phyloP scores from a whole-genome alignment of 2,113 vertebrate genomes.

The Sapajus apella region DNA sequence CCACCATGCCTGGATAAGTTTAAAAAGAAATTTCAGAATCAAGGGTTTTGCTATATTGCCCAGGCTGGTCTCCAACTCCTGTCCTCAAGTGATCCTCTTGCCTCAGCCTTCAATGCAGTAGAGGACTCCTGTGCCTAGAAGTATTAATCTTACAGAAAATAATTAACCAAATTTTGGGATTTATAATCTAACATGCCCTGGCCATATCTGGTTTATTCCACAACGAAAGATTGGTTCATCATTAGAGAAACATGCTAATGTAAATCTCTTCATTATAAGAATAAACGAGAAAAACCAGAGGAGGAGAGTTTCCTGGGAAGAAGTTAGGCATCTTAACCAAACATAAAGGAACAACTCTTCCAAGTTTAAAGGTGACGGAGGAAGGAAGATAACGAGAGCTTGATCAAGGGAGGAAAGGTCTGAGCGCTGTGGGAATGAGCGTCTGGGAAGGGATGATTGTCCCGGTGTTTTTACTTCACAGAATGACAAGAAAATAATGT shows the following conservation, averaged over 20 bases:
- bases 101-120: no score
- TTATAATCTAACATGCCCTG: not conserved
- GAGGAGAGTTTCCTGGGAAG: not conserved
- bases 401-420: not conserved
- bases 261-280: not conserved
- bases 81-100: no score
- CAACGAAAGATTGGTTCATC: not conserved
- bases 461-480: not conserved
- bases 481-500: not conserved
- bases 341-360: not conserved
- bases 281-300: not conserved
- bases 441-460: not conserved
- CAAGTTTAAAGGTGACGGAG: not conserved
- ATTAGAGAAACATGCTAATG: not conserved
- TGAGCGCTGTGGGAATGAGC: accelerated
- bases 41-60: no score
- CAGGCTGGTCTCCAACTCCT: no score
- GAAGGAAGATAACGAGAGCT: not conserved
- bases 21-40: no score
- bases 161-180: not conserved
- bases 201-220: not conserved
- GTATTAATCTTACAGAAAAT: not conserved
- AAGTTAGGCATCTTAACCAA: not conserved
- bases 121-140: no score
- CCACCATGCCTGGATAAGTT: no score